Evolutionary conservation across 2,797 vertebrate genomes (phyloP).

Genomic region (Falco rusticolus): DNA sequence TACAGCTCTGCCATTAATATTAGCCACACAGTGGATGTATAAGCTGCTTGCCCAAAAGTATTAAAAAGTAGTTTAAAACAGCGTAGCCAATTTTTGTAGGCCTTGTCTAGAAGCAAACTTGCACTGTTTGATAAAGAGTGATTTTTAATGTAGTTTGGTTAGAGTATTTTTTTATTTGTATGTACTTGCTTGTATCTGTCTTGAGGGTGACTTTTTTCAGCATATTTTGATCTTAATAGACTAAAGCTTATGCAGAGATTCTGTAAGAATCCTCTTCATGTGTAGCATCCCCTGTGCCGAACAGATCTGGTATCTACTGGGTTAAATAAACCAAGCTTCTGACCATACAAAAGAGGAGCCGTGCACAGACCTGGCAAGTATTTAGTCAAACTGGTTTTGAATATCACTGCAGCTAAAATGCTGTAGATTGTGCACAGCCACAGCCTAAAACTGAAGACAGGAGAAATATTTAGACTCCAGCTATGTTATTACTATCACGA

Average conservation of each 20-base stretch:
- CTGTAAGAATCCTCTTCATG: not conserved
- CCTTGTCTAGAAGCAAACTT: slow-evolving; percentile 13
- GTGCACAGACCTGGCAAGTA: not conserved
- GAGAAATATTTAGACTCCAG: not conserved
- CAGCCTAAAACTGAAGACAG: not conserved
- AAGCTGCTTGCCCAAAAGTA: slow-evolving; percentile 30
- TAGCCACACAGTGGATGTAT: not conserved
- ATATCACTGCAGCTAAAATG: not conserved
- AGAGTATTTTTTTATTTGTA: not conserved
- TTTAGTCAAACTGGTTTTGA: not conserved
- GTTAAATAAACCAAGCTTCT: not conserved
- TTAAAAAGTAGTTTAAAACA: slow-evolving; percentile 15
- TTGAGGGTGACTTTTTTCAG: slow-evolving; percentile 21
- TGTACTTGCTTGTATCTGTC: not conserved
- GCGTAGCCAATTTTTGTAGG: not conserved
- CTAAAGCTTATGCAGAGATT: not conserved
- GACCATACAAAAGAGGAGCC: not conserved
- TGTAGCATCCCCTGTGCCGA: not conserved
- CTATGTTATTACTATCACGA: not conserved
- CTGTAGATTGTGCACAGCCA: not conserved
- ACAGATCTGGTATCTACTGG: not conserved
- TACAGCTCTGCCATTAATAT: slow-evolving; percentile 46
- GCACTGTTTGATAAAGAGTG: not conserved
- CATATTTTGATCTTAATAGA: not conserved
- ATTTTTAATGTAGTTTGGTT: not conserved